Conservation (phyloP, 2,797 vertebrate species). For the Gobionotothen gibberifrons region DNA sequence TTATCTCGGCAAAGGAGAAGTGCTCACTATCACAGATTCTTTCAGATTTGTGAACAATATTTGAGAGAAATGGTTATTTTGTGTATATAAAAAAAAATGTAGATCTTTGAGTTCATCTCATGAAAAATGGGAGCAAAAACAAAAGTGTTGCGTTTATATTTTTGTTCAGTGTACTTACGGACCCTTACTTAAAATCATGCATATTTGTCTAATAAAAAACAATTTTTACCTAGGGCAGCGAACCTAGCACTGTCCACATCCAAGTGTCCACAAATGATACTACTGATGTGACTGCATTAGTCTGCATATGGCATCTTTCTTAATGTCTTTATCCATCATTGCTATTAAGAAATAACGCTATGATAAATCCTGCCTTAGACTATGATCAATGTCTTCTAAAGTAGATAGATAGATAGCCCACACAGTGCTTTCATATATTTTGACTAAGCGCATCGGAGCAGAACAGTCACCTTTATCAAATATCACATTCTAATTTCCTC, state of each 20-base stretch:
- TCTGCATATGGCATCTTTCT: constrained; percentile 37
- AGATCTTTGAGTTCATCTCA: too few species aligned
- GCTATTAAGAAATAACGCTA: constrained; percentile 22
- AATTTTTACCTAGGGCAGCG: neutral
- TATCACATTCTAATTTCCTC: constrained; percentile 52
- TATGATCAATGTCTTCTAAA: constrained; percentile 39
- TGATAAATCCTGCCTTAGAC: constrained; percentile 40
- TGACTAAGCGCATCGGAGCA: constrained; percentile 30
- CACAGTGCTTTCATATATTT: constrained; percentile 12
- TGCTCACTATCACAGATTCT: too few species aligned
- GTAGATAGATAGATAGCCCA: constrained; percentile 35
- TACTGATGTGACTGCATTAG: neutral
- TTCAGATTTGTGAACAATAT: too few species aligned
- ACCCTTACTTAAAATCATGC: too few species aligned
- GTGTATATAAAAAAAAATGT: too few species aligned
- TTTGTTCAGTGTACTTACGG: too few species aligned
- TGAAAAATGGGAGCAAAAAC: too few species aligned
- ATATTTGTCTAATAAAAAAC: too few species aligned
- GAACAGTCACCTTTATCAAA: constrained; percentile 40
- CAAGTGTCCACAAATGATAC: neutral
- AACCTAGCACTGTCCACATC: neutral
- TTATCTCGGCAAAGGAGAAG: too few species aligned
- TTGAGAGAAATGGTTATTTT: too few species aligned
- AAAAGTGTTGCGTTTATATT: too few species aligned
- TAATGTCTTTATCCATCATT: constrained; percentile 30